Evolutionary conservation across 2,113 vertebrate species (phyloP).

Genomic region (Alligator mississippiensis): DNA sequence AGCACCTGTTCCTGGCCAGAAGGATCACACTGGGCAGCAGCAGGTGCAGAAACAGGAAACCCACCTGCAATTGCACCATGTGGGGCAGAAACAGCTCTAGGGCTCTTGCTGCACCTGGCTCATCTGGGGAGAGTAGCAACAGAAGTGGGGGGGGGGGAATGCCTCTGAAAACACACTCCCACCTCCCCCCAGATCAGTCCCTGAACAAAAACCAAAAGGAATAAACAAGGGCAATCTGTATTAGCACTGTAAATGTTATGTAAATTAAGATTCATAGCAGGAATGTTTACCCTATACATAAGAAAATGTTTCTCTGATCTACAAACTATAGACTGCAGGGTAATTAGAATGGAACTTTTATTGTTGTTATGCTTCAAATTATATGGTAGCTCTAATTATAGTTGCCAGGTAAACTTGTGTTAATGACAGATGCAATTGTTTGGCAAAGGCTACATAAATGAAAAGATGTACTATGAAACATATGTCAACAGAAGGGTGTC

Average conservation of each 20-base stretch:
- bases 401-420: constrained; percentile 6
- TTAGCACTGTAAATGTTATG: constrained; percentile 33
- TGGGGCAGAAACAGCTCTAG: no score
- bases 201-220: not conserved
- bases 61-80: no score
- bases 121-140: no score
- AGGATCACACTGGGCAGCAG: no score
- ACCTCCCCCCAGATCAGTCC: no score
- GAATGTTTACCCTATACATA: constrained; percentile 4
- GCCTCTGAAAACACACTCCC: no score
- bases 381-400: constrained; percentile 47
- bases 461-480: not conserved
- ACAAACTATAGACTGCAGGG: constrained; percentile 58
- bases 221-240: constrained; percentile 27
- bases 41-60: no score
- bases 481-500: not conserved
- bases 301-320: constrained; percentile 47
- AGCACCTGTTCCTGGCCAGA: no score
- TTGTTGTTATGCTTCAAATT: constrained; percentile 49
- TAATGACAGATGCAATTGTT: constrained; percentile 17
- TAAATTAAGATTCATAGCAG: constrained; percentile 45
- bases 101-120: no score
- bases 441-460: constrained; percentile 16
- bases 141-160: no score
- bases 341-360: constrained; percentile 57